Conservation (phyloP, 2,113 vertebrate genomes). For the Strigops habroptila region DNA sequence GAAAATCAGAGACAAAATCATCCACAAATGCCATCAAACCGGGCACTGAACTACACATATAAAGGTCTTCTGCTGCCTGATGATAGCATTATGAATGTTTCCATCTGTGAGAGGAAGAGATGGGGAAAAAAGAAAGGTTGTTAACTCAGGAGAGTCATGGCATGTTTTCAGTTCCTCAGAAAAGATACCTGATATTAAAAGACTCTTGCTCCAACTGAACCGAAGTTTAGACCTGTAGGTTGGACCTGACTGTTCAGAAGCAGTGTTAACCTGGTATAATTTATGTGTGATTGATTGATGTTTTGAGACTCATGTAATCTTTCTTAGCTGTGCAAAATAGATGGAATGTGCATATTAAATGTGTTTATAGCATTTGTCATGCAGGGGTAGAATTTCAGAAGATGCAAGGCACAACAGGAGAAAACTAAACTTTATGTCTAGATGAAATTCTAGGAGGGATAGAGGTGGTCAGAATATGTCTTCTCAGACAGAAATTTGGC, state of each 20-base stretch:
- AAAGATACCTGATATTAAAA: not conserved
- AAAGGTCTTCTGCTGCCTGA: not conserved
- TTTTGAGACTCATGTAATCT: not conserved
- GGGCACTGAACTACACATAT: not conserved
- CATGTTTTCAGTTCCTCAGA: not conserved
- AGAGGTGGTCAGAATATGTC: not conserved
- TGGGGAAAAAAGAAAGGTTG: not conserved
- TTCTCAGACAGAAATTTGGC: conserved; percentile 25
- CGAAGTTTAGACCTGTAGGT: not conserved
- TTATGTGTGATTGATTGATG: not conserved
- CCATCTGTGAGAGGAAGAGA: not conserved
- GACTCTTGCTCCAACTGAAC: not conserved
- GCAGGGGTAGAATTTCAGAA: not conserved
- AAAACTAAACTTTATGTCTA: not conserved
- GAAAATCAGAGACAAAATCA: not conserved
- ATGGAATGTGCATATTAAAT: not conserved
- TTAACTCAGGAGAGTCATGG: not conserved
- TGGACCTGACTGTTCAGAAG: not conserved
- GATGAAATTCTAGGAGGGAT: not conserved
- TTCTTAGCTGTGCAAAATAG: not conserved
- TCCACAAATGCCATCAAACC: not conserved
- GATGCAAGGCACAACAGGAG: not conserved
- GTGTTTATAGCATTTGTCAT: not conserved
- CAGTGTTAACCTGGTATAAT: not conserved
- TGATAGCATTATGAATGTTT: not conserved